Evolutionary conservation across 2,888 invertebrate species (phyloP).

Genomic region (Parnassius glacialis): DNA sequence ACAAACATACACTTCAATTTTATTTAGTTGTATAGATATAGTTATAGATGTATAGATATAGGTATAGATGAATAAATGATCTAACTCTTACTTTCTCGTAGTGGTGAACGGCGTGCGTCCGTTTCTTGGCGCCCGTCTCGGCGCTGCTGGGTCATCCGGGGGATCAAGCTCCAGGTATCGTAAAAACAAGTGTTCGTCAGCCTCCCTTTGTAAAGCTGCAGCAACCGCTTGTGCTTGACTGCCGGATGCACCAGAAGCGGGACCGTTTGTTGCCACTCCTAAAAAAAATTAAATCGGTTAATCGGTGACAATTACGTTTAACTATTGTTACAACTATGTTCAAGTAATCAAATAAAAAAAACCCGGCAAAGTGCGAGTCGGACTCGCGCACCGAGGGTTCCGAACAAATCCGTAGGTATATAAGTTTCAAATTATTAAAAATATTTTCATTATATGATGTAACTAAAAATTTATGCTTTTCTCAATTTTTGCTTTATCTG

Average conservation of each 20-base stretch:
- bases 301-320: too few relatives aligned
- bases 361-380: too few relatives aligned
- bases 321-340: too few relatives aligned
- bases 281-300: conserved; percentile 10
- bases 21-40: neutral
- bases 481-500: too few relatives aligned
- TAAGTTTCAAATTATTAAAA: too few relatives aligned
- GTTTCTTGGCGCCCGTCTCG: conserved; percentile 77
- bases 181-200: conserved; percentile 87
- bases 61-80: neutral
- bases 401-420: too few relatives aligned
- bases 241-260: conserved; percentile 51
- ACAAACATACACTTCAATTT: too few relatives aligned
- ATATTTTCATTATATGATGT: too few relatives aligned
- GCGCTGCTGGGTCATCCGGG: conserved; percentile 83
- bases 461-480: too few relatives aligned
- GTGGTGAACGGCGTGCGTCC: conserved; percentile 92
- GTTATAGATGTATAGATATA: neutral
- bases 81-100: conserved; percentile 80
- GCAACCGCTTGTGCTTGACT: conserved; percentile 75
- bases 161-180: conserved; percentile 91
- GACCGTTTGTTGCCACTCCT: conserved; percentile 68
- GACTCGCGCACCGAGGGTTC: too few relatives aligned
- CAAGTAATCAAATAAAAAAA: too few relatives aligned
- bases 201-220: conserved; percentile 83